Conservation (phyloP, 2,888 invertebrate genomes). For the Zaprionus obscuricornis region DNA sequence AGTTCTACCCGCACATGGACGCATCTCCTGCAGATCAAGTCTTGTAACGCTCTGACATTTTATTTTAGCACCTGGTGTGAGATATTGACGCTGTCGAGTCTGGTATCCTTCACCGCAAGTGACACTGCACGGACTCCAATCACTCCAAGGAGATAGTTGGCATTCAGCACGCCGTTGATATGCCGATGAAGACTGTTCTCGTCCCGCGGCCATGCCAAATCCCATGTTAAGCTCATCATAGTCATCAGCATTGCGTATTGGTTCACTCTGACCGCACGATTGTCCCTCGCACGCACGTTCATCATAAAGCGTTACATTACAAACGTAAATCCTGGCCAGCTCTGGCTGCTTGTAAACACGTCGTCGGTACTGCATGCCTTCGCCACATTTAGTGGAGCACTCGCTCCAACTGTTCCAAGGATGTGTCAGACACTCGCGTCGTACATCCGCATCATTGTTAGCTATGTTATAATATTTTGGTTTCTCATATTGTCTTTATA, state of each 20-base stretch:
- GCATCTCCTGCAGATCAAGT: constrained; percentile 42
- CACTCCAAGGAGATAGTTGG: constrained; percentile 89
- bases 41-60: constrained; percentile 83
- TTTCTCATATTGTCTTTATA: not conserved
- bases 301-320: constrained; percentile 67
- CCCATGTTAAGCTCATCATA: constrained; percentile 36
- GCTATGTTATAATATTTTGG: constrained; percentile 45
- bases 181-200: not conserved
- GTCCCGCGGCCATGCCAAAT: constrained; percentile 2
- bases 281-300: constrained; percentile 82
- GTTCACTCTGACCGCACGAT: constrained; percentile 66
- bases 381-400: constrained; percentile 84
- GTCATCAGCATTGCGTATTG: constrained; percentile 23
- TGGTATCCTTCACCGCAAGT: constrained; percentile 88
- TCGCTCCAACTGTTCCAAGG: constrained; percentile 85
- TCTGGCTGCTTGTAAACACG: constrained; percentile 81
- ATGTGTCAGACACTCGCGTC: constrained; percentile 81
- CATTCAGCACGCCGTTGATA: constrained; percentile 84
- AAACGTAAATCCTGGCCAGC: constrained; percentile 75
- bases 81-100: constrained; percentile 87
- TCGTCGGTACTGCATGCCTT: constrained; percentile 81
- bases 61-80: constrained; percentile 85
- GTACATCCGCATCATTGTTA: constrained; percentile 79
- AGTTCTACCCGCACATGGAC: constrained; percentile 52
- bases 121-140: constrained; percentile 90